Base-by-base conservation (phyloP, 2,797 vertebrate genomes). In the Acanthurus lineatus region DNA sequence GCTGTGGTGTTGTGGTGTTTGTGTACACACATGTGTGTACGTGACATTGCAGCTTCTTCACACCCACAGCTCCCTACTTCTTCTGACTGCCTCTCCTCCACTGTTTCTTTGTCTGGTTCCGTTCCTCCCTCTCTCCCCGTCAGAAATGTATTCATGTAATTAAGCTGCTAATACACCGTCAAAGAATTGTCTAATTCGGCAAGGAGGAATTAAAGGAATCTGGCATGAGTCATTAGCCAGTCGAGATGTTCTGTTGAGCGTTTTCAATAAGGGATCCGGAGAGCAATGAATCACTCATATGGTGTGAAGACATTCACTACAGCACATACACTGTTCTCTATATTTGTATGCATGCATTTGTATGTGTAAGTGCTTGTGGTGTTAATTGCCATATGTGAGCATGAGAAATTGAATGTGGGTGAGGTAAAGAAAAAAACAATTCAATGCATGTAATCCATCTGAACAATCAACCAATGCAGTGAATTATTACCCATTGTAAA, bases 121-220 rank as follows among this genome's bases (percentile, higher is more conserved):
- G 56, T 88, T 90, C 69, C 86, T 83, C 83, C 73, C 84, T 86
- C 81, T 85, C 91, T 89, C 80, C 66, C 84, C 70, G 48, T 94
- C 92, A 94, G 91, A 93, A 94, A 94, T 88, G 92, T 93, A 93
- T 94, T 94, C 93, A 93, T 95, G 94, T 95, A 95, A 96, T 96
- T 95, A 96, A 95, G 94, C 95, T 91, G 93, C 95, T 96, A 96
- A 96, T 94, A 94, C 94, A 93, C 92, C 93, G 91, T 95, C 94
- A 94, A 94, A 93, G 93, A 96, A 95, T 95, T 94, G 94, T 94
- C 93, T 95, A 95, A 96, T 96, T 96, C 94, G 92, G 95, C 94
- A 95, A 95, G 93, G 93, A 96, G 92, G 94, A 95, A 95, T 95
- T 95, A 95, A 95, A 95, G 92, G 93, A 95, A 95, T 95, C 93